Evolutionary conservation across 1,140 invertebrate genomes (phyloP).

Genomic region (Theocolax elegans): DNA sequence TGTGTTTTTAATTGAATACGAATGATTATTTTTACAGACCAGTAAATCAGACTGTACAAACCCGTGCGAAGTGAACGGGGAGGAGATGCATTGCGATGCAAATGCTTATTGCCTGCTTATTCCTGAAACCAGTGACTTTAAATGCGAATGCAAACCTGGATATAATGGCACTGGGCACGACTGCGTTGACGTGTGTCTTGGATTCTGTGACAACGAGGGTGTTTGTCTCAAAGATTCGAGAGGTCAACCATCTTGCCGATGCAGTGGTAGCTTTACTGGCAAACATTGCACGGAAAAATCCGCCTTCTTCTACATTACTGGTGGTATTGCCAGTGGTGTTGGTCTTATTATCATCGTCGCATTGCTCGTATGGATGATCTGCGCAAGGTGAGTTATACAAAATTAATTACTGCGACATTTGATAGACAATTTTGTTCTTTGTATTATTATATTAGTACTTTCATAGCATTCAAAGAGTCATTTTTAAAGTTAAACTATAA

Average conservation of each 20-base stretch:
- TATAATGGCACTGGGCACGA: constrained; percentile 89
- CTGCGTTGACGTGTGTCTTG: constrained; percentile 87
- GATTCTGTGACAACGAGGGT: constrained; percentile 92
- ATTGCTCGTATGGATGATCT: constrained; percentile 96
- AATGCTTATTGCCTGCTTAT: constrained; percentile 91
- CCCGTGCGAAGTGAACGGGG: constrained; percentile 87
- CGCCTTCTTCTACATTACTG: constrained; percentile 93
- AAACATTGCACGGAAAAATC: constrained; percentile 90
- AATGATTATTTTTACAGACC: constrained; percentile 68
- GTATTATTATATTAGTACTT: neutral
- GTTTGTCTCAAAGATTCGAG: constrained; percentile 87
- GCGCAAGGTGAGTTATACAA: constrained; percentile 76
- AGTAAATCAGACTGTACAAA: constrained; percentile 89
- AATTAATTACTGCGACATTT: no score
- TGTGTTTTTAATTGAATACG: neutral
- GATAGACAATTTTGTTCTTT: neutral
- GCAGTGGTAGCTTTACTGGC: constrained; percentile 92
- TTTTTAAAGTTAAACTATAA: no score
- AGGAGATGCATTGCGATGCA: constrained; percentile 85
- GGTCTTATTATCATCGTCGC: constrained; percentile 93
- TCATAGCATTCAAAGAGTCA: no score
- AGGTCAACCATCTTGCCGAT: constrained; percentile 87
- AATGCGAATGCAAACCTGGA: constrained; percentile 93
- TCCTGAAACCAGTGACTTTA: constrained; percentile 86
- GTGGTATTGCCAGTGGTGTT: constrained; percentile 90